Evolutionary conservation across 2,797 vertebrate genomes (phyloP).

Genomic region (Dendrocincla fuliginosa): DNA sequence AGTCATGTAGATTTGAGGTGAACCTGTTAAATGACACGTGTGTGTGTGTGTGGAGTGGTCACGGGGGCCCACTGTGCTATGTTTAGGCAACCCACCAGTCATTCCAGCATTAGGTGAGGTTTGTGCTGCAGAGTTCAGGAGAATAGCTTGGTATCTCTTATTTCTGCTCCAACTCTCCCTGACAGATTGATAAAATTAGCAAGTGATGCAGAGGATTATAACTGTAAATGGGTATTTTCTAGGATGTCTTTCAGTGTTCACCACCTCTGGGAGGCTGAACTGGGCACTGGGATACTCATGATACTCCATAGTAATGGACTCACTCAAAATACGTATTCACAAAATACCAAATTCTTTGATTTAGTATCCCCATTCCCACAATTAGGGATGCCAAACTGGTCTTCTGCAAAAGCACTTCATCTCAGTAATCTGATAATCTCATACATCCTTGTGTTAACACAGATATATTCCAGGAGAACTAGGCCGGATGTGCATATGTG

Average conservation of each 20-base stretch:
- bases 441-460: neutral
- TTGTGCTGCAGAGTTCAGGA: neutral
- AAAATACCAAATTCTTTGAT: neutral
- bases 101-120: neutral
- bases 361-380: neutral
- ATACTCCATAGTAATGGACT: neutral
- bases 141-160: accelerated
- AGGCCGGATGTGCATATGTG: neutral
- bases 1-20: neutral
- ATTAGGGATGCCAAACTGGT: neutral
- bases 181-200: neutral
- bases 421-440: neutral
- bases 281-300: neutral
- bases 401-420: neutral
- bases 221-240: neutral
- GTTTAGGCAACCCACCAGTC: neutral
- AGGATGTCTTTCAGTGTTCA: neutral
- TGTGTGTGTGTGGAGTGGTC: neutral
- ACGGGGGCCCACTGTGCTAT: no score
- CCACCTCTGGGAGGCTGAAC: neutral
- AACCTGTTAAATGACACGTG: neutral
- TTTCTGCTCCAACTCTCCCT: neutral
- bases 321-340: neutral
- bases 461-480: neutral
- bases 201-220: neutral